These are phyloP conservation scores for Poeciliopsis turneri DNA, from an alignment of 2,797 vertebrate genomes.

Conservation along the genomic window DNA sequence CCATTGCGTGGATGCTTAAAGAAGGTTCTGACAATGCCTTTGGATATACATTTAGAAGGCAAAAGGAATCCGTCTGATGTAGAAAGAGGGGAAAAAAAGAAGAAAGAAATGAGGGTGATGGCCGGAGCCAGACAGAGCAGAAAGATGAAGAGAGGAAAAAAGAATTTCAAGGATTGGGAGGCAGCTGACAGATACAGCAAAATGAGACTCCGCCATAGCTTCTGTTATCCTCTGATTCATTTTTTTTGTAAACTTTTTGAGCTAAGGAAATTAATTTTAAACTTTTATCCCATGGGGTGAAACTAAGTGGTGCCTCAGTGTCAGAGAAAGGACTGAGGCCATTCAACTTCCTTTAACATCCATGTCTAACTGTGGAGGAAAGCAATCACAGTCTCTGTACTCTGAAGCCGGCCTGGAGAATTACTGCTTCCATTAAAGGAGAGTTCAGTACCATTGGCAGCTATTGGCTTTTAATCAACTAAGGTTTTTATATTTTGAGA, in stretches of 20 bases:
- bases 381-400: constrained; percentile 36
- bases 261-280: constrained; percentile 61
- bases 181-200: constrained; percentile 39
- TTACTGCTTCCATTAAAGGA: constrained; percentile 56
- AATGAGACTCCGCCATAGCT: constrained; percentile 19
- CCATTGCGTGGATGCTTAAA: constrained; percentile 49
- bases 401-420: constrained; percentile 34
- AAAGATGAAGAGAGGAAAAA: constrained; percentile 26
- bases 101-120: constrained; percentile 35
- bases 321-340: constrained; percentile 19
- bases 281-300: constrained; percentile 27
- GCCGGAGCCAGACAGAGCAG: constrained; percentile 15
- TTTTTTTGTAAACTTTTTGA: constrained; percentile 55
- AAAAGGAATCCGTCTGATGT: constrained; percentile 25
- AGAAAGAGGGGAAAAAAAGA: constrained; percentile 17
- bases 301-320: constrained; percentile 30
- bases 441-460: constrained; percentile 43
- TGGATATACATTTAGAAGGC: constrained; percentile 52
- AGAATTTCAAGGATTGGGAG: constrained; percentile 31
- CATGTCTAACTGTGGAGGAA: constrained; percentile 50
- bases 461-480: constrained; percentile 35
- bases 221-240: constrained; percentile 56
- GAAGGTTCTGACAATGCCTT: constrained; percentile 60
- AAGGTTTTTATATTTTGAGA: constrained; percentile 21
- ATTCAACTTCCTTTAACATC: constrained; percentile 49